A percentile compares a stretch with the other conserved stretches of the same genome.
Evolutionary conservation across 2,797 vertebrate species (phyloP).

Genomic region (Tapirus indicus): DNA sequence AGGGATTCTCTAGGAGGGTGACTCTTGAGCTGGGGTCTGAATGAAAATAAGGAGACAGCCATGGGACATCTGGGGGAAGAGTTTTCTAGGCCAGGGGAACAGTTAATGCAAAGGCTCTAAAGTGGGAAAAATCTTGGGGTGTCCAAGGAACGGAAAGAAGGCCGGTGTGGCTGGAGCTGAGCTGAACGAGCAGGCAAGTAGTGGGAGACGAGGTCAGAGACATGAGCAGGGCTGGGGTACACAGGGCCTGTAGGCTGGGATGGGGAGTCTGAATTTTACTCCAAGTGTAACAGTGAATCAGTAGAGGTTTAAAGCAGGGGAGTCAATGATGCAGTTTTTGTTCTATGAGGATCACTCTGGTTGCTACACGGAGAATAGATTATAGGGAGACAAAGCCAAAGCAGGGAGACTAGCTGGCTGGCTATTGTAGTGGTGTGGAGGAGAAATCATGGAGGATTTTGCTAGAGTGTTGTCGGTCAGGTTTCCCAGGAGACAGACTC

Average conservation of each 20-base stretch:
- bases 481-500: constrained; percentile 34
- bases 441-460: constrained; percentile 17
- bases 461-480: background rate
- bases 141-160: background rate
- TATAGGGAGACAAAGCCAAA: background rate
- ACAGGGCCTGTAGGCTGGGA: background rate
- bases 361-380: background rate
- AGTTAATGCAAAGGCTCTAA: background rate
- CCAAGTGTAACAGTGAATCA: background rate
- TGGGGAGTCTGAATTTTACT: background rate
- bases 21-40: background rate
- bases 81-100: background rate
- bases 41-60: background rate
- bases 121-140: background rate
- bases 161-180: background rate
- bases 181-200: background rate
- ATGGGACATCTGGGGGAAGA: background rate
- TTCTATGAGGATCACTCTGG: background rate
- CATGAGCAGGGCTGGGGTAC: background rate
- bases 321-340: background rate
- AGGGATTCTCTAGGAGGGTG: background rate
- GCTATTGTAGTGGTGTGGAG: background rate
- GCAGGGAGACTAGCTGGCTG: background rate
- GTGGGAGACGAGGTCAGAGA: background rate
- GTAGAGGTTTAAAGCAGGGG: background rate